These are phyloP conservation scores for Bolinopsis microptera DNA, from an alignment of 37 sponge, comb jelly and placozoan genomes.

Conservation along the genomic window DNA sequence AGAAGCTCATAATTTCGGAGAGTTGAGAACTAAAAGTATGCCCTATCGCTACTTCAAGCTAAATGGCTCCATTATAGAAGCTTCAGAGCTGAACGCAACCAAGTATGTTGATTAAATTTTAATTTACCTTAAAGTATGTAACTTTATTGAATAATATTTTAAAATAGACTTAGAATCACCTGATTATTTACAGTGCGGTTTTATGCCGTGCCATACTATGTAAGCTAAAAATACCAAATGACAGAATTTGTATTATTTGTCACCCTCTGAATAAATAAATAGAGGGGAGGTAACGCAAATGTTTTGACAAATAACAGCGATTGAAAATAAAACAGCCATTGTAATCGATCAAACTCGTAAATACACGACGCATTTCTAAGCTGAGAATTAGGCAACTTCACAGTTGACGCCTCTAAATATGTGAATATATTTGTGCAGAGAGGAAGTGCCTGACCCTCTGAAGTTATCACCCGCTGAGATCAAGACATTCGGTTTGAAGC, in stretches of 20 bases:
- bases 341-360: too few species aligned
- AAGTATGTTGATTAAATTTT: background rate
- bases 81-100: background rate
- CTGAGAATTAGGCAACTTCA: too few species aligned
- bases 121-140: background rate
- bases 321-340: too few species aligned
- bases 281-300: too few species aligned
- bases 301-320: too few species aligned
- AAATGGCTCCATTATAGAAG: constrained; percentile 3
- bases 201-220: too few species aligned
- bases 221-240: too few species aligned
- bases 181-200: background rate
- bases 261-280: too few species aligned
- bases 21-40: constrained; percentile 11
- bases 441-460: background rate
- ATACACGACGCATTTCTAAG: too few species aligned
- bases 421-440: too few species aligned
- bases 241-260: too few species aligned
- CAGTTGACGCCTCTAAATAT: too few species aligned
- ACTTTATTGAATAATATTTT: background rate
- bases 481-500: background rate
- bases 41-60: constrained; percentile 36
- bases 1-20: constrained; percentile 48
- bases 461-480: background rate
- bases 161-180: background rate